Base-by-base conservation (phyloP, 2,113 vertebrate genomes). In the Pelusios castaneus region DNA sequence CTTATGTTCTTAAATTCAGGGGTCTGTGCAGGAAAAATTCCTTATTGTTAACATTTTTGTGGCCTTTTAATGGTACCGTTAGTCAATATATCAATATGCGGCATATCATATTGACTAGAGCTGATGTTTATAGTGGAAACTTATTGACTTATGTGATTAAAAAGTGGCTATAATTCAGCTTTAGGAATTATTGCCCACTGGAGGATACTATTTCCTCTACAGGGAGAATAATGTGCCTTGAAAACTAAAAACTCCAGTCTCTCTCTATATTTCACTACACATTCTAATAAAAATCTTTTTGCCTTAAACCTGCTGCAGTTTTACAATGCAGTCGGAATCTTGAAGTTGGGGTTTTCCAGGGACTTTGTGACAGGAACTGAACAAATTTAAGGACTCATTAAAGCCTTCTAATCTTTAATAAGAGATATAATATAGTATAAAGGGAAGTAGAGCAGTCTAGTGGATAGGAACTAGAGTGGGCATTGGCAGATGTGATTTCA, bases 51-150 rank as follows among this genome's bases (percentile, higher is more conserved):
- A 95, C 96, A 96, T 96, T 96, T 47, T 96, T 96, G 94, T 95
- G 96, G 87, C 90, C 75, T 97, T 96, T 97, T 97, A 96, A 96
- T 94, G 95, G 92, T 95, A 93, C 94, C 95, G 94, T 96, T 96
- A 96, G 96, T 97, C 96, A 97, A 96, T 97, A 96, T 95, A 97
- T 97, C 96, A 96, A 94, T 95, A 96, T 95, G 96, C 94, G 91
- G 95, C 93, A 96, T 96, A 97, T 96, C 95, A 96, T 96, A 96
- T 96, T 96, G 96, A 96, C 96, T 97, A 86, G 91, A 95, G 80
- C 89, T 97, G 95, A 97, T 97, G 96, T 96, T 97, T 97, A 96
- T 97, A 96, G 96, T 96, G 95, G 90, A 96, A 96, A 96, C 87
- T 94, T 97, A 97, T 96, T 96, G 96, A 97, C 93, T 97, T 96